Evolutionary conservation across 1,140 invertebrate species (phyloP).

Genomic region (Meloidogyne floridensis): DNA sequence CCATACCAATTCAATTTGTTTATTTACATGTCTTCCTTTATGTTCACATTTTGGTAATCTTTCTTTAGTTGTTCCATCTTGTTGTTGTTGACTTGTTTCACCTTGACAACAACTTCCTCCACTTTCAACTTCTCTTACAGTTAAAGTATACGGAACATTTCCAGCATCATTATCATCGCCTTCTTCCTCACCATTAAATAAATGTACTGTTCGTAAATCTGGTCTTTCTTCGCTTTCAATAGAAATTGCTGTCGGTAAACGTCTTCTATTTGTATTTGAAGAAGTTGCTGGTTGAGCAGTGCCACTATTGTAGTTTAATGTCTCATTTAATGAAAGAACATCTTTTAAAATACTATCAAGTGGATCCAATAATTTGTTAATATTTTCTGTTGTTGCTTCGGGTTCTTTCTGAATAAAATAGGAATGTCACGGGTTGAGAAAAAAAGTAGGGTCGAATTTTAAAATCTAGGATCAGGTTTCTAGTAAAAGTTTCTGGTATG

Average conservation of each 20-base stretch:
- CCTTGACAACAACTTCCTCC: background rate
- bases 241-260: constrained; percentile 37
- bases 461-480: too few species aligned
- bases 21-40: constrained; percentile 20
- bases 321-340: constrained; percentile 29
- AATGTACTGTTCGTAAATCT: constrained; percentile 46
- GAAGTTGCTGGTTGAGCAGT: background rate
- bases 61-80: background rate
- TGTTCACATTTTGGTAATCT: background rate
- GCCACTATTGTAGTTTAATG: constrained; percentile 14
- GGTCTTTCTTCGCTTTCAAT: constrained; percentile 47
- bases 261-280: background rate
- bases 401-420: constrained; percentile 36
- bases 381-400: constrained; percentile 19
- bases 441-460: too few species aligned
- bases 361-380: constrained; percentile 38
- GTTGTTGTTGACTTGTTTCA: background rate
- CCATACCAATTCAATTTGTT: constrained; percentile 48
- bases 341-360: constrained; percentile 50
- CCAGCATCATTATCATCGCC: constrained; percentile 31
- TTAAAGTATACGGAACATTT: constrained; percentile 49
- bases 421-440: background rate
- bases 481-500: too few species aligned
- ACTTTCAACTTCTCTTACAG: constrained; percentile 40
- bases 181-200: constrained; percentile 36